phyloP scores from a whole-genome alignment of 2,888 invertebrate genomes.

The Timandra comae region DNA sequence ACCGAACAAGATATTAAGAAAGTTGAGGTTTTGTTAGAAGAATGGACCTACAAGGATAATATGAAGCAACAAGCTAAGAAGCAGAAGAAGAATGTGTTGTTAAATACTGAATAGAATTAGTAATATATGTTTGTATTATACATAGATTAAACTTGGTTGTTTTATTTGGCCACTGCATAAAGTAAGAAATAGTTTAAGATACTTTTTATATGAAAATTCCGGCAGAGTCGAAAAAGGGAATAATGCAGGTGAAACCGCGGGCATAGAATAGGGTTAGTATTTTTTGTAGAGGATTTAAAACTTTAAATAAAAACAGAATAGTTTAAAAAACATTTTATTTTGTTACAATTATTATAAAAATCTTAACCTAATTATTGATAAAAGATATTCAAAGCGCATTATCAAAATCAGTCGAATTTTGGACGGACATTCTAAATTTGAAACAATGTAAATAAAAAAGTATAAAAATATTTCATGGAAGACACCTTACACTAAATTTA shows the following conservation, averaged over 20 bases:
- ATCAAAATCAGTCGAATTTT: conserved; percentile 63
- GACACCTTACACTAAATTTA: conserved; percentile 25
- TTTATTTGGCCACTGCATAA: too few relatives aligned
- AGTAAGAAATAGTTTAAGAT: too few relatives aligned
- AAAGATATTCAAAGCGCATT: conserved; percentile 43
- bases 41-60: conserved; percentile 60
- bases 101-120: conserved; percentile 29
- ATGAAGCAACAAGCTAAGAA: conserved; percentile 56
- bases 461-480: conserved; percentile 25
- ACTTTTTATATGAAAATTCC: too few relatives aligned
- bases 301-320: conserved; percentile 10
- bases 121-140: conserved; percentile 12
- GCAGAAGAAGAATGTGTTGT: conserved; percentile 50
- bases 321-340: conserved; percentile 40
- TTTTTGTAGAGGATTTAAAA: too few relatives aligned
- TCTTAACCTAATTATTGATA: conserved; percentile 33
- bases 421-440: conserved; percentile 51
- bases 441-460: conserved; percentile 19
- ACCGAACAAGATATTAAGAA: conserved; percentile 81
- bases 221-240: too few relatives aligned
- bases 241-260: too few relatives aligned
- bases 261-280: too few relatives aligned
- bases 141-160: too few relatives aligned
- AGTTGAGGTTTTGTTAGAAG: conserved; percentile 73
- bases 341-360: conserved; percentile 30